Evolutionary conservation across 1,140 invertebrate genomes (phyloP), one percentile per base, ranked within the genome.

Genomic region (Habropoda laboriosa): DNA sequence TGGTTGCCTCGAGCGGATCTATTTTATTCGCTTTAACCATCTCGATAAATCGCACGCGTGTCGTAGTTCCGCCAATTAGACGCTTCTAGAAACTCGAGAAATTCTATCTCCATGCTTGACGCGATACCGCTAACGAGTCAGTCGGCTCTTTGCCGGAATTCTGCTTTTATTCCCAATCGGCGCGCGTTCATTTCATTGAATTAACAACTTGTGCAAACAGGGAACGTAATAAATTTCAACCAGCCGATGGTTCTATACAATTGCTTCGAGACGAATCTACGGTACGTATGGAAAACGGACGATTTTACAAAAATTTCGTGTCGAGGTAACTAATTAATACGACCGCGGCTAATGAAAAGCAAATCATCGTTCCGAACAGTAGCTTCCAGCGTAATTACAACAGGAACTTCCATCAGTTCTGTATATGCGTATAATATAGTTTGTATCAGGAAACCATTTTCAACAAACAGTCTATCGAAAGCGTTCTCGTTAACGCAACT

Each of bases 1-100:
- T 27, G 10, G 32, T 35, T 38, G 16, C 32, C 24, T 21, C 1
- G 18, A 21, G 24, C 12, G 53, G 16, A 57, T 30, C 24, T 27
- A 51, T 40, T 38, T 13, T 27, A n/a, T 53, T 53, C 24, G 5
- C n/a, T 16, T 49, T 30, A 12, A 7, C 6, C 30, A 42, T n/a
- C 35, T 30, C 18, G 55, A 58, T 51, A 40, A 49, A 60, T 61
- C 51, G 45, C 42, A 30, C 35, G 55, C 75, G 16, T 40, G 45
- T 51, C 66, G 35, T 49, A 61, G 66, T 78, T 70, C 35, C 53
- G 75, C 67, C 61, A 78, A 78, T 78, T 78, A 78, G 27, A 21
- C 24, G 67, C 21, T 51, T 35, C 35, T 71, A 60, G 66, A 67
- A 70, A 78, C 75, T 71, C 53, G 75, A 66, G 75, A 70, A 78